A percentile compares a stretch with the other conserved stretches of the same genome.
Evolutionary conservation across 2,797 vertebrate genomes (phyloP).

Genomic region (Rhyacichthys aspro): DNA sequence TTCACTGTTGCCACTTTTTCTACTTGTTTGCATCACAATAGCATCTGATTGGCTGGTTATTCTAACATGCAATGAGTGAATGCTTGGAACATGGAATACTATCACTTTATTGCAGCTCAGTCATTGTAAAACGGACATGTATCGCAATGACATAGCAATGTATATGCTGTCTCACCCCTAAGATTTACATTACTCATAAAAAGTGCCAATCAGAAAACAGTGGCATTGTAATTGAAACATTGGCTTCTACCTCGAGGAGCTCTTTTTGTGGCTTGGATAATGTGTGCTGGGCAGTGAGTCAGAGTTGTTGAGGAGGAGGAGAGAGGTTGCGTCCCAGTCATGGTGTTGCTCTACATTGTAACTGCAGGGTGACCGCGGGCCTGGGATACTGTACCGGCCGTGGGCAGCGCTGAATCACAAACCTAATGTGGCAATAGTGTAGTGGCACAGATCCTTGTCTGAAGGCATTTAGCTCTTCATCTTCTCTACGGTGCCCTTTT

Average conservation of each 20-base stretch:
- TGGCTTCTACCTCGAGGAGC: constrained; percentile 36
- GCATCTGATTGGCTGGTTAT: too few relatives aligned
- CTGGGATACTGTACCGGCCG: constrained; percentile 49
- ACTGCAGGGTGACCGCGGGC: constrained; percentile 57
- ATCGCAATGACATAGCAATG: too few relatives aligned
- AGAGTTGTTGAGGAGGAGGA: constrained; percentile 75
- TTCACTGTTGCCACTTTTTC: too few relatives aligned
- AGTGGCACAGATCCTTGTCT: constrained; percentile 48
- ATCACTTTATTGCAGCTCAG: too few relatives aligned
- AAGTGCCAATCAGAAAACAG: constrained; percentile 14
- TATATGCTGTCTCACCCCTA: too few relatives aligned
- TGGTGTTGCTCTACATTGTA: constrained; percentile 69
- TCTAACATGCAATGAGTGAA: too few relatives aligned
- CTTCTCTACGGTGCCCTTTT: constrained; percentile 27
- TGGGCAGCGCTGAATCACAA: constrained; percentile 65
- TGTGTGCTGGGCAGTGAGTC: constrained; percentile 68
- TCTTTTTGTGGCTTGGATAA: constrained; percentile 65
- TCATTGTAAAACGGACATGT: too few relatives aligned
- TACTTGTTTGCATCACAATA: too few relatives aligned
- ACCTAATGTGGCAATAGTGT: constrained; percentile 53
- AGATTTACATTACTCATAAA: too few relatives aligned
- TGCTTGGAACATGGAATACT: too few relatives aligned
- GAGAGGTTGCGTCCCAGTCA: constrained; percentile 73
- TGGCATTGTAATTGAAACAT: constrained; percentile 30
- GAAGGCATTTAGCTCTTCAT: constrained; percentile 20